Percentiles rank a stretch among this genome's conserved stretches.
Evolutionary conservation across 1,140 invertebrate species (phyloP).

Genomic region (Brachionus koreanus): DNA sequence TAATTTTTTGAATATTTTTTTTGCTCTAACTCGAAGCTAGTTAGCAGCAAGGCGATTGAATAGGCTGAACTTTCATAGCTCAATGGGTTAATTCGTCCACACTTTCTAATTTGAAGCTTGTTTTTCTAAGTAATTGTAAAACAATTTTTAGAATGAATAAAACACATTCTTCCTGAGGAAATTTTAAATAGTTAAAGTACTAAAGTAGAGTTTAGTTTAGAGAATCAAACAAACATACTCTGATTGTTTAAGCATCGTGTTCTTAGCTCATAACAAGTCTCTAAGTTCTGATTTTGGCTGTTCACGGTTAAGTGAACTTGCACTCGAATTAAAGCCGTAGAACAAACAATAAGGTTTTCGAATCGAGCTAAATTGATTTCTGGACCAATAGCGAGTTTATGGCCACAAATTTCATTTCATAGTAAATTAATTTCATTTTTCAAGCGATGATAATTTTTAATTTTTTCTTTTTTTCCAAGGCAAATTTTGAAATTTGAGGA

Average conservation of each 20-base stretch:
- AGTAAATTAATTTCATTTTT: conserved; percentile 19
- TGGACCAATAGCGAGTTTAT: background rate
- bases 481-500: background rate
- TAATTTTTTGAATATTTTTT: background rate
- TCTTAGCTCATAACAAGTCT: background rate
- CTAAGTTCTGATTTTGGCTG: background rate
- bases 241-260: background rate
- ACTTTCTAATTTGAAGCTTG: background rate
- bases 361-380: background rate
- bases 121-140: background rate
- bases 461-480: background rate
- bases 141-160: background rate
- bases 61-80: background rate
- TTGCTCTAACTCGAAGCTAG: background rate
- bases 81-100: background rate
- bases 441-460: conserved; percentile 40
- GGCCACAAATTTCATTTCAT: background rate
- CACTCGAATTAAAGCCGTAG: background rate
- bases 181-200: background rate
- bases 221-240: background rate
- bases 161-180: background rate
- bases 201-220: background rate
- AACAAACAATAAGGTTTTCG: background rate
- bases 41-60: background rate
- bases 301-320: background rate